Evolutionary conservation across 2,797 vertebrate species (phyloP).

Genomic region (Xenopus petersii): DNA sequence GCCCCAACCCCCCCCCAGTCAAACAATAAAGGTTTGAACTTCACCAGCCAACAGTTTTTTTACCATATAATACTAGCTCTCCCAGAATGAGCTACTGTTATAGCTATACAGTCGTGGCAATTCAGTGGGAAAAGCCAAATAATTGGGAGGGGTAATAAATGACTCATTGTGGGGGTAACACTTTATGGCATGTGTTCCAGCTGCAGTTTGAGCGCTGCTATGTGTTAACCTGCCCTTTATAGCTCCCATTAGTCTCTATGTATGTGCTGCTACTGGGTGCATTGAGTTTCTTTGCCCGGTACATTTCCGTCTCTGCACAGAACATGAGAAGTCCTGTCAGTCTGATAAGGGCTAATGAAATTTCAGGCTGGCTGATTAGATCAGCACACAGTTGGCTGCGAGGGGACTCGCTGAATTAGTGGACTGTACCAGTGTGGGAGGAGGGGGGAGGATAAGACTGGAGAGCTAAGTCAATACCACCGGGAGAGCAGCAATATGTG

Average conservation of each 20-base stretch:
- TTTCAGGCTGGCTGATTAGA: conserved; percentile 41
- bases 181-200: too few species aligned
- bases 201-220: too few species aligned
- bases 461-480: conserved; percentile 1
- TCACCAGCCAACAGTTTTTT: too few species aligned
- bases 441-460: background rate
- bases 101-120: too few species aligned
- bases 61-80: too few species aligned
- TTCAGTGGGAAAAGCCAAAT: too few species aligned
- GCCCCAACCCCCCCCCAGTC: too few species aligned
- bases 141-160: too few species aligned
- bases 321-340: conserved; percentile 24
- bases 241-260: background rate
- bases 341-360: conserved; percentile 47
- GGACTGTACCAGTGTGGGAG: conserved; percentile 13
- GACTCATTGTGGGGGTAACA: too few species aligned
- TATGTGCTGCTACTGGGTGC: background rate
- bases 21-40: too few species aligned
- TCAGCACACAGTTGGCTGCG: conserved; percentile 28
- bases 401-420: conserved; percentile 38
- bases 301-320: background rate
- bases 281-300: background rate
- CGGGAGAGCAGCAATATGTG: background rate
- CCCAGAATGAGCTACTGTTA: too few species aligned
- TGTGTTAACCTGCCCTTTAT: too few species aligned